Evolutionary conservation across 2,113 vertebrate genomes (phyloP), one percentile per base, ranked within the genome.

Genomic region (Cyprinodon tularosa): DNA sequence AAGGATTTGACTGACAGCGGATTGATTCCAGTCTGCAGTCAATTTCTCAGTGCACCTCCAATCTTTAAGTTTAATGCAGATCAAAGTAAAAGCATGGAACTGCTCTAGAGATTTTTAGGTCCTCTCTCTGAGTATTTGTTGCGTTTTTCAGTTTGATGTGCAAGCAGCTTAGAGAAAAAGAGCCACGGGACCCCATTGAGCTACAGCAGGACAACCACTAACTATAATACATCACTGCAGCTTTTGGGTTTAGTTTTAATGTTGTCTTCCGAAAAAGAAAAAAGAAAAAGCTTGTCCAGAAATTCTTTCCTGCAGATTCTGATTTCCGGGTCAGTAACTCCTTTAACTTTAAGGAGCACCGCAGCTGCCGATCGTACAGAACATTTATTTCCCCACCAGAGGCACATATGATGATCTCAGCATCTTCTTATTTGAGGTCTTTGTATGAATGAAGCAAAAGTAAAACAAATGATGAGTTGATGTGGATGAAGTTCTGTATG

Each of bases 401-500:
- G 74, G 78, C 81, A 77, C 22, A n/a, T 4, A 53, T 77, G 69
- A 72, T 57, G 20, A 84, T 72, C 37, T 72, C 12, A 57, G 72
- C 57, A 62, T 74, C 64, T 20, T 78, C 64, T 39, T 42, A 69
- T 62, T 64, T 74, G 61, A 81, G 81, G 71, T 71, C 73, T 81
- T 79, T 29, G 40, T 47, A 50, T 29, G 42, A 77, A 62, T 69
- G 68, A 81, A 68, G 71, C 40, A 71, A 68, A 29, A 12, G 63
- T 80, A 61, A 69, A 74, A 72, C 38, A 59, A 77, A 69, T 75
- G 57, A 81, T 77, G 68, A 73, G 39, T 84, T 82, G 81, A 81
- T 72, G 81, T 66, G 42, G 78, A 85, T 86, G 88, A 88, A 64
- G 71, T 50, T 84, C 67, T 71, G 84, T 40, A 7, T 61, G 71